phyloP scores from a whole-genome alignment of 2,113 vertebrate genomes.

The Notothenia coriiceps region DNA sequence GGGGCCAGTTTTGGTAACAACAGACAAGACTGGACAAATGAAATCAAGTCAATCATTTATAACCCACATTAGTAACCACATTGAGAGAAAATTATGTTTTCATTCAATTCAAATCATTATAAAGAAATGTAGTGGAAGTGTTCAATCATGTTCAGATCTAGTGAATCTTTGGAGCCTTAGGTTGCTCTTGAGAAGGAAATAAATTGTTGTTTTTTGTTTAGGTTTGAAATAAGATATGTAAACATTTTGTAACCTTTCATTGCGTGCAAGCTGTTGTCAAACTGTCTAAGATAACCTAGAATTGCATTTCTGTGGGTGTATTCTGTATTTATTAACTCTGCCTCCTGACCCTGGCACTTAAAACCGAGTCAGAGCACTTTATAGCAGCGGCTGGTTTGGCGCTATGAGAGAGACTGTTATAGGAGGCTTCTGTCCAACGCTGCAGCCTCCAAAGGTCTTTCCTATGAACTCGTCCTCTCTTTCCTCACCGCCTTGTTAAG shows the following conservation, averaged over 20 bases:
- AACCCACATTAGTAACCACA: not conserved
- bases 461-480: slow-evolving; percentile 6
- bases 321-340: not conserved
- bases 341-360: not conserved
- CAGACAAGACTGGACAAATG: not conserved
- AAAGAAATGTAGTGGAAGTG: not conserved
- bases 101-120: too few relatives aligned
- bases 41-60: too few relatives aligned
- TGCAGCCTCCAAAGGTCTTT: slow-evolving; percentile 21
- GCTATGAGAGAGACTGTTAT: not conserved
- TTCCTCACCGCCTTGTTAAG: slow-evolving; percentile 25
- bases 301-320: not conserved
- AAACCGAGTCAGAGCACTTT: not conserved
- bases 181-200: not conserved
- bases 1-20: slow-evolving; percentile 42
- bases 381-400: not conserved
- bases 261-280: not conserved
- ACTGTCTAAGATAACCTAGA: not conserved
- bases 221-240: too few relatives aligned
- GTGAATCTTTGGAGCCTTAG: not conserved
- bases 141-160: not conserved
- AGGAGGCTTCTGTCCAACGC: not conserved
- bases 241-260: not conserved
- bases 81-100: not conserved
- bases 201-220: not conserved